Evolutionary conservation across 2,888 invertebrate genomes (phyloP), one percentile per base, ranked within the genome.

Genomic region (Dyspetes luteomarginatus): DNA sequence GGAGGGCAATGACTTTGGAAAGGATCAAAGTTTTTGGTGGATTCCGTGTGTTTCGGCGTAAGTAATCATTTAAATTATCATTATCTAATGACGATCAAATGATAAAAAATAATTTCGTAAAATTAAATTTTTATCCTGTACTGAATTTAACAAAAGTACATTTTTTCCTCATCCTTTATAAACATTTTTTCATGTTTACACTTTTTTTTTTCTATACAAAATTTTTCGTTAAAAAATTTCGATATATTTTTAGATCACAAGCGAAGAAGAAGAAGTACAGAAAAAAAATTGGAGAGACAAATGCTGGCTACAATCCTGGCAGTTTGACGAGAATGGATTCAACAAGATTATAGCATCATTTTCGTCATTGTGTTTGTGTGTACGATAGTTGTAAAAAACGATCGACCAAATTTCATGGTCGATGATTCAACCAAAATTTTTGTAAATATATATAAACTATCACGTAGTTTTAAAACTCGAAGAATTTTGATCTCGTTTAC

Each of bases 1-100:
- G 81, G 97, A 98, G 90, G 97, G 97, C 9, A 97, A 97, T 92
- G 94, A 96, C 87, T 97, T 97, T 87, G 97, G 97, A 0, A 94
- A 93, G 74, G 94, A 96, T 64, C 97, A 97, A 91, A 95, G 93
- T 85, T 96, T 97, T 89, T 96, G 96, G 94, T 97, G 97, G 88
- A 95, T 95, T 79, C 97, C 97, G 30, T 92, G 92, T 78, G 82
- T 91, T 69, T 86, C 89, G 45, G 78, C 87, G 91, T 91, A 83
- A 87, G 89, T 87, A 36, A 62, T n/a, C 2, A 19, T 43, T 65
- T 58, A n/a, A 30, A 3, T 5, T 30, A 19, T 52, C n/a, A n/a
- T n/a, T n/a, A n/a, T n/a, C n/a, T n/a, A n/a, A n/a, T n/a, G n/a
- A n/a, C n/a, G n/a, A n/a, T n/a, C n/a, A n/a, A n/a, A n/a, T n/a